Conservation (phyloP, 2,113 vertebrate species). For the Boulengeromyrus knoepffleri region DNA sequence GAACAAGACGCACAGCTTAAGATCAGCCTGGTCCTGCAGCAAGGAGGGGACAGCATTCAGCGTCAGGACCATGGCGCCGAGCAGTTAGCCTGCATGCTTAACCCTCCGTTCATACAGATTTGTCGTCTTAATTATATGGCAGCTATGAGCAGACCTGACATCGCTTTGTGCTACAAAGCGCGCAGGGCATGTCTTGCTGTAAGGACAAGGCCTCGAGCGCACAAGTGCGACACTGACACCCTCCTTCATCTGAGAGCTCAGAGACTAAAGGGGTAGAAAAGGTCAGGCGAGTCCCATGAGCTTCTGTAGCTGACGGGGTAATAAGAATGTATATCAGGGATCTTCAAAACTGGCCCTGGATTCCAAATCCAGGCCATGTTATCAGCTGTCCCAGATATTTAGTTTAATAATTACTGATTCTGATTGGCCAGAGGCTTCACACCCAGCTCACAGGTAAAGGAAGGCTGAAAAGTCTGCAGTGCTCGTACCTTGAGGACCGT, state of each 20-base stretch:
- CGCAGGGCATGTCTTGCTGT: not conserved
- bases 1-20: not conserved
- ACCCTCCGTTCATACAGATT: not conserved
- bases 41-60: not conserved
- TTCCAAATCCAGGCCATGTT: too few relatives aligned
- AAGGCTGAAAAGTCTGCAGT: too few relatives aligned
- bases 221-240: not conserved
- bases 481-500: too few relatives aligned
- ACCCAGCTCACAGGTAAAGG: too few relatives aligned
- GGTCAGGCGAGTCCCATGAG: not conserved
- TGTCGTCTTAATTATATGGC: not conserved
- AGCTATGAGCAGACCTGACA: not conserved
- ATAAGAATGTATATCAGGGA: not conserved
- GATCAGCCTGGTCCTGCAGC: not conserved
- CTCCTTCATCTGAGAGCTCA: not conserved
- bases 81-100: not conserved
- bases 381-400: too few relatives aligned
- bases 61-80: not conserved
- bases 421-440: too few relatives aligned
- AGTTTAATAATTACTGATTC: too few relatives aligned
- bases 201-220: not conserved
- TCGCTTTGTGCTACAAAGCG: not conserved
- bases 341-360: too few relatives aligned
- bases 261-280: not conserved
- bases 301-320: not conserved